Evolutionary conservation across 23 tunicate genomes (phyloP), one percentile per base, ranked within the genome.

Genomic region (Halocynthia aurantium): DNA sequence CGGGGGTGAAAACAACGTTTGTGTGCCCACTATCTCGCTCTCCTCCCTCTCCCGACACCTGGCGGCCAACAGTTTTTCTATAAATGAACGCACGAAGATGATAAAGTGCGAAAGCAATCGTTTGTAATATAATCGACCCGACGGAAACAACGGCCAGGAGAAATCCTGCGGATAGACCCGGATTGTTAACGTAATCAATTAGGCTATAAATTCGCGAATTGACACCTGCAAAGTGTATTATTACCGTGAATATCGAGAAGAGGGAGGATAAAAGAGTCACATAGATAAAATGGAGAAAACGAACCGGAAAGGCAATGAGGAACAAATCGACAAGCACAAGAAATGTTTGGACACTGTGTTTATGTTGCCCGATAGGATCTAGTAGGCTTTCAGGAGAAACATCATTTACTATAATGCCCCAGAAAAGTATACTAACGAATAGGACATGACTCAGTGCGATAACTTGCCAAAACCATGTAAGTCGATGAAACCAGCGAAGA

Each of bases 301-400:
- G 72, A 67, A 67, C 19, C 31, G 72, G 72, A 11, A 10, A 21
- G 72, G 72, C 72, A 50, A 67, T 4, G 22, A 67, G 31, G 2
- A 67, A 11, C n/a, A 12, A 21, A 50, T 67, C 72, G 72, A 67
- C 11, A 12, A 67, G 72, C 72, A 67, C 22, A n/a, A 67, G 12
- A 12, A 50, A 15, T 11, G 31, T 67, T 11, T 67, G 22, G 18
- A 67, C 12, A 5, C 12, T 50, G 31, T 67, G 72, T 19, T n/a
- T 19, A 17, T 11, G 50, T 12, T 20, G 20, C 12, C 72, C 72
- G 31, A 21, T 5, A 20, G 31, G 20, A 20, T 67, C 31, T 67
- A 1, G 22, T 67, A 40, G 4, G n/a, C 31, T 17, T 67, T 67
- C 18, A 15, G 64, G 64, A 67, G 22, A 5, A 21, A 21, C 72